Conservation (phyloP, 92 coral and sea anemone genomes). For the Metridium senile region DNA sequence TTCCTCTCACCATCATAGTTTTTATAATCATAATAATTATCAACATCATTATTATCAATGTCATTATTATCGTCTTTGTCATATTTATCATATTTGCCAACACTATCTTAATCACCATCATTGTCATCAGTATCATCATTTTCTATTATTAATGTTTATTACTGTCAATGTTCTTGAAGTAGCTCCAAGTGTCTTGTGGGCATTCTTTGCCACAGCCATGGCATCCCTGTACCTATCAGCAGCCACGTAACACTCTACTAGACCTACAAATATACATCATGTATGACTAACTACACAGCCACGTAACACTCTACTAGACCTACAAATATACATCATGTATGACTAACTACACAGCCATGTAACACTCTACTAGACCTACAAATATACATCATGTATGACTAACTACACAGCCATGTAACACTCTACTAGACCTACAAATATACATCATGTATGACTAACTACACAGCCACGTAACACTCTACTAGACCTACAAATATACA, state of each 20-base stretch:
- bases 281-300: slow-evolving; percentile 32
- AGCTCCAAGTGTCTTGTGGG: slow-evolving; percentile 87
- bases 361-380: slow-evolving; percentile 91
- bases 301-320: slow-evolving; percentile 94
- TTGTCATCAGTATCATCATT: background rate
- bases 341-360: slow-evolving; percentile 51
- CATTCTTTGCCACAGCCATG: slow-evolving; percentile 86
- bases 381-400: background rate
- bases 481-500: too few relatives aligned
- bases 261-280: slow-evolving; percentile 45
- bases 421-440: too few relatives aligned
- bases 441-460: too few relatives aligned
- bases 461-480: too few relatives aligned
- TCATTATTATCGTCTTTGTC: too few relatives aligned
- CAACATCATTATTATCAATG: too few relatives aligned
- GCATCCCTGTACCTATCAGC: slow-evolving; percentile 91
- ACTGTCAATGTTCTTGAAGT: slow-evolving; percentile 94
- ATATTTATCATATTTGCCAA: too few relatives aligned
- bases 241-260: slow-evolving; percentile 89
- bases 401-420: too few relatives aligned
- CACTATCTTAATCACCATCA: background rate
- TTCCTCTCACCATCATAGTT: too few relatives aligned
- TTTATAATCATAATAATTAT: too few relatives aligned
- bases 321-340: slow-evolving; percentile 1
- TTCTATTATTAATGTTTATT: slow-evolving; percentile 5